Conservation (phyloP, 2,113 vertebrate species). For the Eulemur rufifrons region DNA sequence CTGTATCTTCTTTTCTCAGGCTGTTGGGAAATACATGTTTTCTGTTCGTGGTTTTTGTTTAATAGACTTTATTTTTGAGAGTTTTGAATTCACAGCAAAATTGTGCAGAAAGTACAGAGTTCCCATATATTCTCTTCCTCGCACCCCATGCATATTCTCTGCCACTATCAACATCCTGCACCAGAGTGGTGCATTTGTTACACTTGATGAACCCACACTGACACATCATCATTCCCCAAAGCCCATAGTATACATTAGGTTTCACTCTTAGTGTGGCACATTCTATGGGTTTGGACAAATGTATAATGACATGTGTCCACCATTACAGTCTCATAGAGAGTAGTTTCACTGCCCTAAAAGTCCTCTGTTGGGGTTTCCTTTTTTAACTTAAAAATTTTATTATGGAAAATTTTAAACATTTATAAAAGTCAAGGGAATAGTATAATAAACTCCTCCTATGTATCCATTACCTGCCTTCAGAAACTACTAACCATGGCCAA, state of each 20-base stretch:
- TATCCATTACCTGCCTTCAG: neutral
- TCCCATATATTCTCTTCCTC: neutral
- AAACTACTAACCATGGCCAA: neutral
- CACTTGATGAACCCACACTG: neutral
- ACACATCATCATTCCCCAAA: neutral
- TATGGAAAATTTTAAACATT: neutral
- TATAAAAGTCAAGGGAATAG: neutral
- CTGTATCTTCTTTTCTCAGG: neutral
- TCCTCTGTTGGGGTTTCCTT: neutral
- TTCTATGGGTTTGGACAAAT: neutral
- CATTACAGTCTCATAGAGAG: neutral
- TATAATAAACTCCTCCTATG: neutral
- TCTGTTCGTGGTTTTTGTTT: neutral
- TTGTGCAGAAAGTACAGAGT: conserved; percentile 11
- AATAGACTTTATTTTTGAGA: conserved; percentile 26
- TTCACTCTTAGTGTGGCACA: neutral
- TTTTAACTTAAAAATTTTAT: conserved; percentile 25
- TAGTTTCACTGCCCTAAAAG: neutral
- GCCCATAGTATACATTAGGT: neutral
- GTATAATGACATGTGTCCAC: neutral
- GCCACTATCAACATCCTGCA: neutral
- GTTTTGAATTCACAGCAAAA: conserved; percentile 22
- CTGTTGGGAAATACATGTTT: conserved; percentile 32
- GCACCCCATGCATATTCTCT: neutral
- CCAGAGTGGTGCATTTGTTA: neutral